Evolutionary conservation across 2,797 vertebrate species (phyloP), one percentile per base, ranked within the genome.

Genomic region (Chloroceryle amazona): DNA sequence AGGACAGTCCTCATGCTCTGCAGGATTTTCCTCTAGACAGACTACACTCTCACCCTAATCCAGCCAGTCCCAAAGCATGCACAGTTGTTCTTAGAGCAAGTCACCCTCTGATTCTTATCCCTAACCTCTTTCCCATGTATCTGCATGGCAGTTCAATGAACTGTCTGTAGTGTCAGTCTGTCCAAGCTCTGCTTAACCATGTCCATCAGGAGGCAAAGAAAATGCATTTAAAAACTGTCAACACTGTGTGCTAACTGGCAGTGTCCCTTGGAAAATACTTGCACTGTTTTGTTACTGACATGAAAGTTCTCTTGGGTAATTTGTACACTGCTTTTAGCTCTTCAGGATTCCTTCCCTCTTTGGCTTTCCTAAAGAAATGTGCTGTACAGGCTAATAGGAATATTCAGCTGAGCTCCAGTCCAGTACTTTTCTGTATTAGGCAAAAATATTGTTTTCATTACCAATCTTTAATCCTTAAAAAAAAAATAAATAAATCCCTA

Each of bases 381-480:
- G 75, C 51, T 80, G 17, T 8, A 10, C 9, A 18, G 88, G 66
- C 95, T 91, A 94, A 89, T 73, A 60, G 25, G 87, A 95, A 57
- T 21, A 10, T 73, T 71, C 80, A 94, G 93, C 94, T 92, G 95
- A 95, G 91, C 95, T 94, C 81, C 84, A 96, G 88, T 79, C 88
- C 96, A 79, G 89, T 93, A 94, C 94, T 97, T 93, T 96, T 97
- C 97, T 98, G 96, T 97, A 96, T 97, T 96, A 97, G 91, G 96
- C 82, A 1, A 97, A 97, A 98, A 97, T 89, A 44, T 44, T 96
- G 97, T 97, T 97, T 96, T 96, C 92, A 96, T 97, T 96, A 96
- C 70, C 89, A 93, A 92, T 93, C 89, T 96, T 86, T 97, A 85
- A 90, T 81, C 88, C 81, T 86, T 72, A 57, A 28, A 33, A n/a